Conservation (phyloP, 2,888 invertebrate species). For the Mesopsocus fuscifrons region DNA sequence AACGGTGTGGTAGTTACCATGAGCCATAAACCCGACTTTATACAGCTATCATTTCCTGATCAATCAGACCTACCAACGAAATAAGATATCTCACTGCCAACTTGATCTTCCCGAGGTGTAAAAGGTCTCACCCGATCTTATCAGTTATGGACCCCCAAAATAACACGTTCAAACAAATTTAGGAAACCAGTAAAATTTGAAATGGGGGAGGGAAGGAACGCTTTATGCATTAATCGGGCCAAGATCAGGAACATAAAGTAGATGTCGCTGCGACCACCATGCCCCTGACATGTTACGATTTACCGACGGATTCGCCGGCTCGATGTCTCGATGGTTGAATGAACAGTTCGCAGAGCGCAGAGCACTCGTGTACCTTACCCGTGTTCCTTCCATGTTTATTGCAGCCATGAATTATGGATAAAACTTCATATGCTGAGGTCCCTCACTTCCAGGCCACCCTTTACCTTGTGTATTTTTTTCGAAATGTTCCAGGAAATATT, state of each 20-base stretch:
- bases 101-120: too few species aligned
- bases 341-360: too few species aligned
- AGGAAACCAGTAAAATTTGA: neutral
- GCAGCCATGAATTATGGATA: too few species aligned
- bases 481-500: too few species aligned
- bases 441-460: too few species aligned
- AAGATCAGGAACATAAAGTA: neutral
- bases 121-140: neutral
- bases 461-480: too few species aligned
- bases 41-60: neutral
- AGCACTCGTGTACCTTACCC: too few species aligned
- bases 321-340: too few species aligned
- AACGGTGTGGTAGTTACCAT: neutral
- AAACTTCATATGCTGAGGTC: too few species aligned
- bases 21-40: neutral
- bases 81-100: neutral
- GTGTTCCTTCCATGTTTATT: too few species aligned
- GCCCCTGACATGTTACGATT: neutral
- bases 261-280: neutral
- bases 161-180: neutral
- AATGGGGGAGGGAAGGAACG: neutral
- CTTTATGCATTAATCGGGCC: neutral
- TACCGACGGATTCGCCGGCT: too few species aligned
- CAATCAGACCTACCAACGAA: neutral
- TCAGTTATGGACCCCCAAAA: neutral